These are phyloP conservation scores for Apodemus agrarius DNA, from an alignment of 2,797 vertebrate genomes.

Conservation along the genomic window DNA sequence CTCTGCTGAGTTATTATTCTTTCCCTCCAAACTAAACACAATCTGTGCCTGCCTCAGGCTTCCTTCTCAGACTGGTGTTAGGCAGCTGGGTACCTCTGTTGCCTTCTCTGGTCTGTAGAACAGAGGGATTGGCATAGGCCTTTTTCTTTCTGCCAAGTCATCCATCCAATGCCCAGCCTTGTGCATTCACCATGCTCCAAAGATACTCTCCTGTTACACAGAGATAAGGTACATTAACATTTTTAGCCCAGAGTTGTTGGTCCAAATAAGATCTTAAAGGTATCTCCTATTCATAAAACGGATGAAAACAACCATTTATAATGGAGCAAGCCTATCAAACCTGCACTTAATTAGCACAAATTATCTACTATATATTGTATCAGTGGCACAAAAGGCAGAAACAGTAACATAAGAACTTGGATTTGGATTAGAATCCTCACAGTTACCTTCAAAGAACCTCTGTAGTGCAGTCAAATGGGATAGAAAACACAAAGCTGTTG, in stretches of 20 bases:
- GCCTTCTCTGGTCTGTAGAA: background rate
- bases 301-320: background rate
- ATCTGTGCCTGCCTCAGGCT: background rate
- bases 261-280: background rate
- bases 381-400: conserved; percentile 18
- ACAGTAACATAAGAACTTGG: background rate
- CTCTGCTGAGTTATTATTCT: conserved; percentile 22
- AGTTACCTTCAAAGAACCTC: background rate
- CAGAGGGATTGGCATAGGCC: background rate
- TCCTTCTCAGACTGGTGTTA: background rate
- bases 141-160: background rate
- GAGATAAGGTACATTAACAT: background rate
- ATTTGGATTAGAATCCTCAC: background rate
- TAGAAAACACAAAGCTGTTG: background rate
- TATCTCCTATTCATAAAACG: background rate
- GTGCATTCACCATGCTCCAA: background rate
- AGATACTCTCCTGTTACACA: background rate
- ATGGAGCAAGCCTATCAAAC: background rate
- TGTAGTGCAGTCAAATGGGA: background rate
- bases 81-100: background rate
- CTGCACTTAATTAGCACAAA: conserved; percentile 30
- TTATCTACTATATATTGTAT: background rate
- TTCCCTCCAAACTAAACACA: conserved; percentile 15
- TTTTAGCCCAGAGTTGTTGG: background rate
- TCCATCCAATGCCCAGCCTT: background rate